Evolutionary conservation across 2,113 vertebrate species (phyloP).

Genomic region (Casuarius casuarius): DNA sequence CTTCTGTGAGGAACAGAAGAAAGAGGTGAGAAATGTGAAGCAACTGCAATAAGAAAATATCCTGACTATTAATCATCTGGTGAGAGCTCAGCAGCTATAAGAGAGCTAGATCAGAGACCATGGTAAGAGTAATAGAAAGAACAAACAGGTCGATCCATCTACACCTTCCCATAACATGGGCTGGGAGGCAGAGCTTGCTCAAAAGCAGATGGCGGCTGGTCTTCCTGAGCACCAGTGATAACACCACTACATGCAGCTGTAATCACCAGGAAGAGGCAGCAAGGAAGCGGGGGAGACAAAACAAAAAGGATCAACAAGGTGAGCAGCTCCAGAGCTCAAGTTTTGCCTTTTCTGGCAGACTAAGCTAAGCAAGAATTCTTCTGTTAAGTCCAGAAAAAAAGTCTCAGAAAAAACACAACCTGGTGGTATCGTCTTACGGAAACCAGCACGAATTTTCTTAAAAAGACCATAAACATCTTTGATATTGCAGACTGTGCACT

Average conservation of each 20-base stretch:
- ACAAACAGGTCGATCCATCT: neutral
- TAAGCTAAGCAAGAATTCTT: neutral
- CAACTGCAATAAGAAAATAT: neutral
- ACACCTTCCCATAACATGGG: neutral
- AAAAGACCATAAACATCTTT: neutral
- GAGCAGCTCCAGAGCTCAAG: neutral
- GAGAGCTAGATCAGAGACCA: neutral
- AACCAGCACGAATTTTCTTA: neutral
- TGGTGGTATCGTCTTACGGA: neutral
- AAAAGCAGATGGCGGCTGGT: neutral
- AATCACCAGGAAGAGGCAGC: neutral
- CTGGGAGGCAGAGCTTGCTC: neutral
- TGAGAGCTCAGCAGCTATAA: neutral
- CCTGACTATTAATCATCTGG: neutral
- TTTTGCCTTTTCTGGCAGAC: neutral
- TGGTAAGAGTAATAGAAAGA: neutral
- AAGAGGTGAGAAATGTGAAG: neutral
- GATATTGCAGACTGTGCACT: neutral
- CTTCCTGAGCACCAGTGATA: neutral
- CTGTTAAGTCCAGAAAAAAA: neutral
- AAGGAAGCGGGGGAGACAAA: neutral
- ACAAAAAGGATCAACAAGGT: neutral
- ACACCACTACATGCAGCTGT: neutral
- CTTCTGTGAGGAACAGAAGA: conserved; percentile 49
- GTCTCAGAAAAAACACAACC: neutral